phyloP scores from a whole-genome alignment of 2,797 vertebrate species.

The Petrocephalus sullivani region DNA sequence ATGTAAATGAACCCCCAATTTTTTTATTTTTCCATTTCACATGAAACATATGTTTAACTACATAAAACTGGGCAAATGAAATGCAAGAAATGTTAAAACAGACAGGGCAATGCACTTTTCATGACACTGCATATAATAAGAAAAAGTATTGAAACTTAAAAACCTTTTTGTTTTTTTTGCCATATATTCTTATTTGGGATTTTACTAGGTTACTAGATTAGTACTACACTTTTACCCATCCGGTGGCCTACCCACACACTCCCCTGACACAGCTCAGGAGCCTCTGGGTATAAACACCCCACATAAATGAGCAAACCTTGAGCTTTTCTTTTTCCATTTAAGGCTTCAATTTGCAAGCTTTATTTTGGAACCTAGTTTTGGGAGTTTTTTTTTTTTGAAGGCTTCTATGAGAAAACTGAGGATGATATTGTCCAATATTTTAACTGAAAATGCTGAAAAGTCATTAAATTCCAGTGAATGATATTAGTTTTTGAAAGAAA shows the following conservation, averaged over 20 bases:
- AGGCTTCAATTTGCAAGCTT: too few relatives aligned
- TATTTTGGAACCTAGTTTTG: too few relatives aligned
- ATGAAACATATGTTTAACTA: neutral
- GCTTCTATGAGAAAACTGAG: too few relatives aligned
- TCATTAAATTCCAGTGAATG: neutral
- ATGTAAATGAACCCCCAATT: neutral
- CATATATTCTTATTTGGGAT: neutral
- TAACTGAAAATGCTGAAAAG: neutral
- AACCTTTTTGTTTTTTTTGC: neutral
- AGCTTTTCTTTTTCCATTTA: too few relatives aligned
- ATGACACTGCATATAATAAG: neutral
- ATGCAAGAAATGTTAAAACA: neutral
- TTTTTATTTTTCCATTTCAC: neutral
- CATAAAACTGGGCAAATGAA: neutral
- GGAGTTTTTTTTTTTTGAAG: too few relatives aligned
- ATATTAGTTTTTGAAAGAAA: neutral
- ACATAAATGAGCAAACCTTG: too few relatives aligned
- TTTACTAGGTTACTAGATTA: neutral
- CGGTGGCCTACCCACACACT: too few relatives aligned
- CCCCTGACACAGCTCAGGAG: too few relatives aligned
- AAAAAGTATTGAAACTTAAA: neutral
- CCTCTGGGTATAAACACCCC: too few relatives aligned
- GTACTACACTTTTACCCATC: neutral
- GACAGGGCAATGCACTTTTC: neutral
- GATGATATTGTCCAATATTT: neutral